Evolutionary conservation across 1,140 invertebrate genomes (phyloP).

Genomic region (Oreohelix idahoensis): DNA sequence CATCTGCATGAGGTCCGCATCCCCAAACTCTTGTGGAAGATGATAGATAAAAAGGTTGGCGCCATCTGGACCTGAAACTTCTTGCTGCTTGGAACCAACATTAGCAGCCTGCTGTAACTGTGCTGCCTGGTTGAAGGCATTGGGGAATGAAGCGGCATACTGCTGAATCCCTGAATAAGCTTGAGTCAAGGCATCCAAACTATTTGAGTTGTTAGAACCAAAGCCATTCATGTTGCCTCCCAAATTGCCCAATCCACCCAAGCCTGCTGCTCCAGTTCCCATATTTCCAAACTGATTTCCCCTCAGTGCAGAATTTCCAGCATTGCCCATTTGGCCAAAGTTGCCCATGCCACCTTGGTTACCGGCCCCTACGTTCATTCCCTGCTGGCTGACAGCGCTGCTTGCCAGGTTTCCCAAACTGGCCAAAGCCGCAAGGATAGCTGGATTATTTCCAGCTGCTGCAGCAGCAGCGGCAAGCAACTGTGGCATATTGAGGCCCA

Average conservation of each 20-base stretch:
- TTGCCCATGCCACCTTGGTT: constrained; percentile 15
- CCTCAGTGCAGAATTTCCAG: neutral
- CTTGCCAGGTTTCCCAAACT: too few relatives aligned
- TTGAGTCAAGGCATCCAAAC: constrained; percentile 77
- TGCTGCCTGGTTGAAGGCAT: constrained; percentile 67
- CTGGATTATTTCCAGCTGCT: constrained; percentile 78
- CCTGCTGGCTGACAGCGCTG: too few relatives aligned
- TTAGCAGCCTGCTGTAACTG: constrained; percentile 58
- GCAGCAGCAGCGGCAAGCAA: constrained; percentile 76
- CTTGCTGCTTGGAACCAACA: constrained; percentile 73
- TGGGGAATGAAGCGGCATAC: constrained; percentile 75
- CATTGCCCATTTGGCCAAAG: constrained; percentile 24
- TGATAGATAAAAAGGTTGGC: constrained; percentile 98
- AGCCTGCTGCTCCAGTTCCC: constrained; percentile 63
- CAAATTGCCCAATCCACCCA: constrained; percentile 64
- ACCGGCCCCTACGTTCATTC: too few relatives aligned
- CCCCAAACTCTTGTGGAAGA: too few relatives aligned
- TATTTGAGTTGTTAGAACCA: constrained; percentile 65
- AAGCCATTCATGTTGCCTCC: constrained; percentile 64
- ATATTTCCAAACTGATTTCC: too few relatives aligned
- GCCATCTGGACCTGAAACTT: constrained; percentile 93
- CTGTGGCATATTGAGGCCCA: constrained; percentile 69
- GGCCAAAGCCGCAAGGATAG: constrained; percentile 48
- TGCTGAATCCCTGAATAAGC: constrained; percentile 79
- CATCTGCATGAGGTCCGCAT: constrained; percentile 92